These are phyloP conservation scores for Nomada fucata DNA, from an alignment of 2,888 invertebrate genomes.

Conservation along the genomic window DNA sequence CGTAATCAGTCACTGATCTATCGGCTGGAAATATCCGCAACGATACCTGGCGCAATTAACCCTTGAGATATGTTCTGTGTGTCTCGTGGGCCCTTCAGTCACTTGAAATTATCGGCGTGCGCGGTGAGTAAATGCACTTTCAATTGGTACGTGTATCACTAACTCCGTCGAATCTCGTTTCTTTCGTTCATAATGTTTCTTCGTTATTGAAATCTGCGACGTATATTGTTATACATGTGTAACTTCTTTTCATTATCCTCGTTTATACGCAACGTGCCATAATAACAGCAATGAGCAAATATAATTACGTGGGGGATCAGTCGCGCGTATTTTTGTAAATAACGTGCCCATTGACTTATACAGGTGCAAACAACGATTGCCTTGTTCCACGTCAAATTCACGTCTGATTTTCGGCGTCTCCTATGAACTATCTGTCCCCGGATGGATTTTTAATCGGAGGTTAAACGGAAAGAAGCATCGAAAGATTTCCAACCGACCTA, in stretches of 20 bases:
- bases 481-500: background rate
- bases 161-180: slow-evolving; percentile 46
- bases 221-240: background rate
- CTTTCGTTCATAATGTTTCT: slow-evolving; percentile 32
- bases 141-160: slow-evolving; percentile 60
- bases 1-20: slow-evolving; percentile 56
- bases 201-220: slow-evolving; percentile 38
- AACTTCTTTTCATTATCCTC: background rate
- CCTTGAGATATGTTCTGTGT: slow-evolving; percentile 51
- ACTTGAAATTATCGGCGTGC: slow-evolving; percentile 64
- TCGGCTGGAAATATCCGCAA: slow-evolving; percentile 60
- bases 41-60: slow-evolving; percentile 57
- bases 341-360: too few relatives aligned
- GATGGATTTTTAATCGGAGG: background rate
- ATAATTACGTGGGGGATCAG: too few relatives aligned
- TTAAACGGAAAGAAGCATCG: background rate
- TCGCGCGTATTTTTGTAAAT: too few relatives aligned
- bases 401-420: background rate
- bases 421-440: background rate
- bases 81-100: slow-evolving; percentile 63
- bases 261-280: too few relatives aligned
- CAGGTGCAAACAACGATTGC: background rate
- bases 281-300: too few relatives aligned
- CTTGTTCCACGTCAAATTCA: background rate
- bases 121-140: slow-evolving; percentile 70